Evolutionary conservation across 2,113 vertebrate species (phyloP), one percentile per base, ranked within the genome.

Genomic region (Nothobranchius furzeri): DNA sequence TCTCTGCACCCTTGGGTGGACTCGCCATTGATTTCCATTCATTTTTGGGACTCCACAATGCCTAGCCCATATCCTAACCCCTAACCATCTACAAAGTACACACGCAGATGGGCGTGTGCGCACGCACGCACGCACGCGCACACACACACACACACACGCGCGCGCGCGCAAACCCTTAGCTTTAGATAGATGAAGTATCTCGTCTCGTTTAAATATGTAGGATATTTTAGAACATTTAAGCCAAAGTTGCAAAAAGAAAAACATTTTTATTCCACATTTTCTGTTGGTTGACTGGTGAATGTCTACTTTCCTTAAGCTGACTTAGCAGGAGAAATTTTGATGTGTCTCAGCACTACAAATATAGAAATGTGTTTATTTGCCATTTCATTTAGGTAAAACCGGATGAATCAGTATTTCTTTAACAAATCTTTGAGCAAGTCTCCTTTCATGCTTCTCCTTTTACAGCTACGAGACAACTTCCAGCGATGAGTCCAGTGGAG

Each of bases 381-480:
- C 12, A 35, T 4, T 57, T 48, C 40, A 12, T 58, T 58, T 4
- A 49, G 20, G 13, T 42, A 13, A 57, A 57, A 58, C 17, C 24
- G 24, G 5, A 14, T 20, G 0, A 40, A 24, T 42, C 2, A 30
- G 4, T 30, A 30, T 30, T 30, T 30, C 4, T 30, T 30, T 20
- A 20, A 15, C 1, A 49, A 45, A 12, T 12, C 47, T 8, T 49
- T 49, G 15, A 49, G 47, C 47, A 49, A 6, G 1, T 50, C n/a
- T 50, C n/a, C n/a, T 50, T 20, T 50, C 14, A 4, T 13, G n/a
- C 51, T 14, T 53, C 8, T 74, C 35, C 3, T 53, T 11, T 80
- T 46, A 20, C 40, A 99, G 98, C 78, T 99, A 99, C 15, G 97
- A 99, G 91, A 95, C 93, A 0, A 98, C 97, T 1, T 99, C 98